Evolutionary conservation across 2,113 vertebrate species (phyloP).

Genomic region (Spilogale gracilis): DNA sequence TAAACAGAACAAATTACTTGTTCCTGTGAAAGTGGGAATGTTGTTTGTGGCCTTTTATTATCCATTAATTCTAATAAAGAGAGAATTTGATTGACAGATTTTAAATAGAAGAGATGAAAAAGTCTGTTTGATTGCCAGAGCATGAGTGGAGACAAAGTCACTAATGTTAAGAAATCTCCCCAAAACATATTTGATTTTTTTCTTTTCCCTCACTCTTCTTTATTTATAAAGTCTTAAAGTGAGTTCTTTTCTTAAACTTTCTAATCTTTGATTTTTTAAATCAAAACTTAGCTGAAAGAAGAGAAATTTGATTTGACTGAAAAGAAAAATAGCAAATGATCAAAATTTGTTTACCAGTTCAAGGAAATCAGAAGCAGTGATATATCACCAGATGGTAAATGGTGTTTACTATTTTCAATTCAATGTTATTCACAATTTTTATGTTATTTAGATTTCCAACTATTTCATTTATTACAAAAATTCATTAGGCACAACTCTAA

Average conservation of each 20-base stretch:
- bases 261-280: background rate
- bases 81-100: background rate
- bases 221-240: slow-evolving; percentile 49
- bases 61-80: background rate
- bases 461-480: slow-evolving; percentile 70
- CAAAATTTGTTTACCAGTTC: slow-evolving; percentile 69
- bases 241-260: slow-evolving; percentile 30
- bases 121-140: background rate
- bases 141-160: background rate
- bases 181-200: background rate
- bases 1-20: background rate
- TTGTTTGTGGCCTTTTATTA: background rate
- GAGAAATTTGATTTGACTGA: slow-evolving; percentile 25
- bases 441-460: slow-evolving; percentile 71
- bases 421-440: slow-evolving; percentile 70
- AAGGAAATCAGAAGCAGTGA: slow-evolving; percentile 67
- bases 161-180: background rate
- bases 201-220: background rate
- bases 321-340: slow-evolving; percentile 31
- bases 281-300: slow-evolving; percentile 41
- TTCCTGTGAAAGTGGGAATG: background rate
- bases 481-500: slow-evolving; percentile 43
- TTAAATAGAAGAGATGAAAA: background rate
- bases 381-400: slow-evolving; percentile 75
- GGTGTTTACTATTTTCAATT: slow-evolving; percentile 62